Evolutionary conservation across 1,140 invertebrate species (phyloP).

Genomic region (Cephus cinctus): DNA sequence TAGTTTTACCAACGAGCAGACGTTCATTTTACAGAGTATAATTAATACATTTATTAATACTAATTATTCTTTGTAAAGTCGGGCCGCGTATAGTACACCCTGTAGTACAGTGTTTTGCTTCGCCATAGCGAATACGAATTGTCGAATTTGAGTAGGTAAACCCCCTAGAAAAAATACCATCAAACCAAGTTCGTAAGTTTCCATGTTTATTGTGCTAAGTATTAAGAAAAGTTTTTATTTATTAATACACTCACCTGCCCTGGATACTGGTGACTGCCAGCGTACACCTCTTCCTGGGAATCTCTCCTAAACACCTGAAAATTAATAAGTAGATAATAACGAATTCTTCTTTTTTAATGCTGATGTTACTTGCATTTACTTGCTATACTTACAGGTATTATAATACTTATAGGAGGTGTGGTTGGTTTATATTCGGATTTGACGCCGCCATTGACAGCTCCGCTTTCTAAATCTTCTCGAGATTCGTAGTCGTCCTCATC

Average conservation of each 20-base stretch:
- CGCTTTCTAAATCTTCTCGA: conserved; percentile 60
- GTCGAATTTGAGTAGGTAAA: conserved; percentile 98
- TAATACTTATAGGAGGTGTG: conserved; percentile 46
- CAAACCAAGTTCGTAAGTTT: neutral
- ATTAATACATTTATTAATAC: conserved; percentile 17
- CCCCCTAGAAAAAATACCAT: conserved; percentile 61
- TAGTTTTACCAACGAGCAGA: too few species aligned
- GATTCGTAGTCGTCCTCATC: conserved; percentile 76
- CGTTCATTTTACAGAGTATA: conserved; percentile 7
- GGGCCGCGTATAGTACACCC: conserved; percentile 91
- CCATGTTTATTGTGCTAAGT: neutral
- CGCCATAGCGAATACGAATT: conserved; percentile 99
- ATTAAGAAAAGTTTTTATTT: neutral
- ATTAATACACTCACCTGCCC: conserved; percentile 62
- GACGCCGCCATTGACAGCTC: conserved; percentile 38
- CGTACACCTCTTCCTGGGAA: conserved; percentile 95
- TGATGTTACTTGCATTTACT: conserved; percentile 6
- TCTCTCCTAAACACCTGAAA: conserved; percentile 94
- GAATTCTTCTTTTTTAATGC: conserved; percentile 4
- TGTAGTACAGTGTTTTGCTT: conserved; percentile 98
- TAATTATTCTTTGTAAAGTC: conserved; percentile 36
- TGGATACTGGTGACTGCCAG: conserved; percentile 95
- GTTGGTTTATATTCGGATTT: conserved; percentile 40
- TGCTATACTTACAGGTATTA: conserved; percentile 47
- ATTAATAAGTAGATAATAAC: conserved; percentile 54